Evolutionary conservation across 2,797 vertebrate species (phyloP).

Genomic region (Apodemus agrarius): DNA sequence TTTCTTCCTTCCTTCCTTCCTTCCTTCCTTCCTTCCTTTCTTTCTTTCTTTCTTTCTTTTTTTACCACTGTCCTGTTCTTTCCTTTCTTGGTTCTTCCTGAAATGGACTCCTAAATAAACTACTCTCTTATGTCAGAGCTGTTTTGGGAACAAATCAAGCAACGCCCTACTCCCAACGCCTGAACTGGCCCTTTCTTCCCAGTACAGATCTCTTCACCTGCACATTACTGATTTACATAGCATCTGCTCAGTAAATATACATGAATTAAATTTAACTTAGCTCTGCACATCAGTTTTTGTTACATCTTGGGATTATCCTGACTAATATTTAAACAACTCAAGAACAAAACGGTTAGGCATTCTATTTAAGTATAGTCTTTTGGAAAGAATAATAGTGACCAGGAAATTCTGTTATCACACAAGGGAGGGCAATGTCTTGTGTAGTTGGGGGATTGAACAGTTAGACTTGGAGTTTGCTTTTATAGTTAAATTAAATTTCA

Average conservation of each 20-base stretch:
- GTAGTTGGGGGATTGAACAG: background rate
- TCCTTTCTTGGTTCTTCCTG: background rate
- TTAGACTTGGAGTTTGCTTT: slow-evolving; percentile 54
- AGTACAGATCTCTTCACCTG: background rate
- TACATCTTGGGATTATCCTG: background rate
- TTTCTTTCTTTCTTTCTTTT: rapidly evolving
- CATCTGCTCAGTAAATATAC: slow-evolving; percentile 24
- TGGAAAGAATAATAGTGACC: slow-evolving; percentile 33
- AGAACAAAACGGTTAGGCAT: slow-evolving; percentile 26
- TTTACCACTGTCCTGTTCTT: background rate
- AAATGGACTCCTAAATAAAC: background rate
- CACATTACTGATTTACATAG: background rate
- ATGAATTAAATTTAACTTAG: background rate
- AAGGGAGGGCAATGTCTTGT: slow-evolving; percentile 32
- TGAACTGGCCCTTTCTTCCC: background rate
- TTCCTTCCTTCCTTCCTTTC: rapidly evolving
- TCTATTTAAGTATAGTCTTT: background rate
- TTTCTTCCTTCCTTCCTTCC: rapidly evolving
- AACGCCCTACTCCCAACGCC: background rate
- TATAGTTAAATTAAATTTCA: background rate
- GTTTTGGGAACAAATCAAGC: background rate
- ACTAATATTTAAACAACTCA: slow-evolving; percentile 52
- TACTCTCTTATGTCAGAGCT: background rate
- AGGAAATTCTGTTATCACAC: slow-evolving; percentile 46
- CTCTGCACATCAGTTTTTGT: slow-evolving; percentile 10